phyloP scores from a whole-genome alignment of 2,113 vertebrate genomes.

The Hydropotes inermis region DNA sequence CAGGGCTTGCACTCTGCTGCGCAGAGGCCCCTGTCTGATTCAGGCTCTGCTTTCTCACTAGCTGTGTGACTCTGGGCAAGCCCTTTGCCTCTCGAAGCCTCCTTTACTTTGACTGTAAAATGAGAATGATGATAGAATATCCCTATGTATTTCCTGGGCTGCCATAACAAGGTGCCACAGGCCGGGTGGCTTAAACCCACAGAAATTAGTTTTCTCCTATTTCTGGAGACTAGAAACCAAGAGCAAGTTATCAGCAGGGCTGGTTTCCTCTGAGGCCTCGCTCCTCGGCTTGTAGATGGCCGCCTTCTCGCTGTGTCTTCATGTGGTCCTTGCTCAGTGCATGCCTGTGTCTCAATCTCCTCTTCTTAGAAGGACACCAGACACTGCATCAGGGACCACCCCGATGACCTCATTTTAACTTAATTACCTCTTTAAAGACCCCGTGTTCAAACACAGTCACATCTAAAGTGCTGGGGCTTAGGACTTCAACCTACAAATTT shows the following conservation, averaged over 20 bases:
- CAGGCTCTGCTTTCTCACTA: not conserved
- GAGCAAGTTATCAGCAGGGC: not conserved
- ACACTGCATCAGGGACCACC: not conserved
- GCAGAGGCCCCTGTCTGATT: not conserved
- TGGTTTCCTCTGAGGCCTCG: not conserved
- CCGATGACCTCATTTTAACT: not conserved
- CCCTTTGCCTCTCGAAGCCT: not conserved
- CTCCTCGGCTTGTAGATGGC: not conserved
- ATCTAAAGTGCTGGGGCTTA: not conserved
- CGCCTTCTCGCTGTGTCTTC: not conserved
- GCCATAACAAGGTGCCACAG: not conserved
- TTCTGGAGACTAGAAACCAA: not conserved
- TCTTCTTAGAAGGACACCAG: not conserved
- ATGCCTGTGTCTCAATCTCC: not conserved
- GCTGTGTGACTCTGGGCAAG: not conserved
- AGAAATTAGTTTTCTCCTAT: not conserved
- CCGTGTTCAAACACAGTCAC: not conserved
- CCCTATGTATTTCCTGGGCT: not conserved
- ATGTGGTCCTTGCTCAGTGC: not conserved
- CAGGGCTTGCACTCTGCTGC: rapidly evolving
- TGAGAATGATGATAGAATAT: not conserved
- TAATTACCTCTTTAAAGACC: not conserved
- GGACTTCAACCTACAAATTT: not conserved
- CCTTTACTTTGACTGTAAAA: not conserved
- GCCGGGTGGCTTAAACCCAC: not conserved